Evolutionary conservation across 2,888 invertebrate species (phyloP), one percentile per base, ranked within the genome.

Genomic region (Heliconius charithonia): DNA sequence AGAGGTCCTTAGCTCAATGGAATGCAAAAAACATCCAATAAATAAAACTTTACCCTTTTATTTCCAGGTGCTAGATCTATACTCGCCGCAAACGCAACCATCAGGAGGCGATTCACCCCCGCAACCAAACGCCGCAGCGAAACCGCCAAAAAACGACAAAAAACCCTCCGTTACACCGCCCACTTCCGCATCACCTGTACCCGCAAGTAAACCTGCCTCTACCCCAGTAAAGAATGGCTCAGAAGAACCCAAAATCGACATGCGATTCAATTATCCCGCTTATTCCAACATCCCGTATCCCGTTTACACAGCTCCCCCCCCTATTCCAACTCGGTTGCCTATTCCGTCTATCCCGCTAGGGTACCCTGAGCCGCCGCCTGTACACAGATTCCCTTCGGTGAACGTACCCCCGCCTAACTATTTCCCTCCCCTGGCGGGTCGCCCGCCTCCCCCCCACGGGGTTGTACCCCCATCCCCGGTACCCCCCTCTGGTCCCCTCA

Each of bases 21-120:
- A 3, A 29, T 29, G 29, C 29, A 29, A 29, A 29, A 29, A 29
- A 29, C 29, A 29, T 4, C 29, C 29, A 29, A 29, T 29, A 29
- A 59, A 59, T 59, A n/a, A 19, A 4, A 6, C 51, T 56, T 59
- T 63, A 6, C 25, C 27, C 77, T 9, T 29, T 22, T 76, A 10
- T 75, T 87, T 86, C 0, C 87, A 97, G 94, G 97, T 97, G 19
- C 91, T 99, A 82, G 99, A 99, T 92, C 94, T 99, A 80, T 99
- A 99, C 92, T 97, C 98, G 0, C 97, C 97, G 84, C 96, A 97
- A 82, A 95, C 95, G 75, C 95, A 96, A 83, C 91, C 94, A 0
- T 92, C 95, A 16, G 96, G 96, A 22, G 95, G 96, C 0, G 97
- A 97, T 78, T 96, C 97, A 83, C 97, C 97, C 2, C 97, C 96